Evolutionary conservation across 2,888 invertebrate genomes (phyloP).

Genomic region (Catonia carolina): DNA sequence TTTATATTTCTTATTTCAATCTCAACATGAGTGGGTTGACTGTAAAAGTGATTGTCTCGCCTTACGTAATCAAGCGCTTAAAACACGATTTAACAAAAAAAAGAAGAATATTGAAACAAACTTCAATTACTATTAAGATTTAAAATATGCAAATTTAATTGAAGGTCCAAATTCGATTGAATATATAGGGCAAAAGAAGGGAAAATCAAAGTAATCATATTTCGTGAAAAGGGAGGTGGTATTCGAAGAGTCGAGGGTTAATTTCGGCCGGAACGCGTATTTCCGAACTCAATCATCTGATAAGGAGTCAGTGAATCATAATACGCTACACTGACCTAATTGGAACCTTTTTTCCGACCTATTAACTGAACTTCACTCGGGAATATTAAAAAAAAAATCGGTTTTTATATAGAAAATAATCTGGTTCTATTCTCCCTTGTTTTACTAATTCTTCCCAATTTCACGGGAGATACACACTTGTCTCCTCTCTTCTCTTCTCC

Average conservation of each 20-base stretch:
- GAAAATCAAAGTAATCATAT: constrained; percentile 4
- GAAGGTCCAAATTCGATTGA: too few species aligned
- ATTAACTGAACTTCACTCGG: not conserved
- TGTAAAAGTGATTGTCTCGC: too few species aligned
- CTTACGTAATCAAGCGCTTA: too few species aligned
- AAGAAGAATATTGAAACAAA: too few species aligned
- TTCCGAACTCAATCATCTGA: not conserved
- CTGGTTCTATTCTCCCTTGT: constrained; percentile 2
- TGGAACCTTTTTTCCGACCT: constrained; percentile 8
- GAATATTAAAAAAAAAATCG: not conserved
- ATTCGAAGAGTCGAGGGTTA: too few species aligned
- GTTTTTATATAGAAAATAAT: constrained; percentile 9
- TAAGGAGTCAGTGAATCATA: constrained; percentile 1
- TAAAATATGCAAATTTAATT: too few species aligned
- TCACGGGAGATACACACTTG: constrained; percentile 18
- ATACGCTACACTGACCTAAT: constrained; percentile 6
- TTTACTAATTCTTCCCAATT: constrained; percentile 23
- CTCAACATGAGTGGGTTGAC: too few species aligned
- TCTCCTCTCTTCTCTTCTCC: not conserved
- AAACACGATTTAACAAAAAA: too few species aligned
- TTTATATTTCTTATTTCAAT: too few species aligned
- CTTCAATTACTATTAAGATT: too few species aligned
- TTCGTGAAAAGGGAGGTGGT: not conserved
- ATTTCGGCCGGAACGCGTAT: too few species aligned
- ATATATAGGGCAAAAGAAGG: not conserved